Base-by-base conservation (phyloP, 2,888 invertebrate species). In the Pollenia angustigena region DNA sequence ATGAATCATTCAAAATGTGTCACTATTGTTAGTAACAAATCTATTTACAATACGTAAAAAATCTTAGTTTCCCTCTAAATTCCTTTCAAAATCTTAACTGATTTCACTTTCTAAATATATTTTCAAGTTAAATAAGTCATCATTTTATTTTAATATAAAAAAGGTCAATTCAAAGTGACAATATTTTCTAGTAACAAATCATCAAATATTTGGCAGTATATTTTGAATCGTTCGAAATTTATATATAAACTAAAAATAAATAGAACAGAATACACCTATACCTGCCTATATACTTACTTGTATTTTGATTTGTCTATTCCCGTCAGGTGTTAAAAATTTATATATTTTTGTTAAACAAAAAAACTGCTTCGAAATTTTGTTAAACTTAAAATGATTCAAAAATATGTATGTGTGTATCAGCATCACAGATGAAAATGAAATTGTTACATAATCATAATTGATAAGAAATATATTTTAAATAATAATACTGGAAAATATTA, bases 261-360 rank as follows among this genome's bases (percentile, higher is more conserved):
- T 32, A 50, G 0, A 8, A 69, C 40, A 42, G 4, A 18, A 52
- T 10, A 12, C 23, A 52, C 50, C 16, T 7, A 52, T 16, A 16
- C 32, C 10, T 75, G 14, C 44, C 18, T 76, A 18, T 12, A 7
- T 60, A 40, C 4, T 16, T 32, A 32, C 32, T 32, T 32, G 6
- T 32, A n/a, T 16, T 52, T 60, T n/a, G 8, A 40, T 9, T 76
- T n/a, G 52, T 44, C 23, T 64, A 16, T 10, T 76, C 52, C 12
- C 48, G 54, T 76, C 52, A 76, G 62, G 64, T 76, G 64, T 54
- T 42, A n/a, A n/a, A 50, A 64, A 64, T 42, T 9, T 32, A 18
- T 42, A 40, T 9, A 32, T 48, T n/a, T 56, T 54, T 11, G 8
- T 32, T 6, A 32, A 32, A 32, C 1, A 18, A 18, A 6, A 32